Evolutionary conservation across 2,888 invertebrate genomes (phyloP), one percentile per base, ranked within the genome.

Genomic region (Helleia helle): DNA sequence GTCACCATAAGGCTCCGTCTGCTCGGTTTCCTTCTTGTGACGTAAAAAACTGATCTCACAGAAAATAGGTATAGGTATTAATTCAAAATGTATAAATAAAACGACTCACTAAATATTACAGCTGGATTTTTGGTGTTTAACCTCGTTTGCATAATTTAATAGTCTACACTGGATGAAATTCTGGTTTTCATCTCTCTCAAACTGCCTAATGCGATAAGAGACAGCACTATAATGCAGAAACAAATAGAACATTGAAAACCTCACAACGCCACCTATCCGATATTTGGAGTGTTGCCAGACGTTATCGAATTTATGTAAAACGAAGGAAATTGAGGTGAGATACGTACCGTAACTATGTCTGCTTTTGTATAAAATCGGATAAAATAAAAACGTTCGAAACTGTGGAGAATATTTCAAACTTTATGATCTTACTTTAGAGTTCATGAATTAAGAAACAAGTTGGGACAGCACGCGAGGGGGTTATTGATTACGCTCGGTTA

Each of bases 291-390:
- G 43, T 47, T 52, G 76, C 75, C 79, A 79, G 59, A 56, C 62
- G 58, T 73, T 75, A 73, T 73, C 72, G 71, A 68, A 71, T 73
- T 68, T 62, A 67, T 71, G 69, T 69, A 68, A 71, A 70, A 69
- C 46, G 66, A 71, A 70, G 66, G 66, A 71, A 72, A 70, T 72
- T 65, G 69, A 73, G 71, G 70, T 72, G 70, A 64, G 61, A 69
- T 66, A 63, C 51, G 61, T 56, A 51, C 46, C 51, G 49, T 54
- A 57, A 60, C 55, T 54, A 54, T 53, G 47, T 44, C 53, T 50
- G 47, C 48, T 42, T 54, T 55, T 49, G 46, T 50, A 55, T 38
- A 43, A 41, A 42, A 42, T 40, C 26, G 41, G 40, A 44, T 46
- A 29, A 41, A 46, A 41, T 37, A 41, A 48, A 44, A 48, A 47